Evolutionary conservation across 2,888 invertebrate species (phyloP).

Genomic region (Pristionchus fissidentatus): DNA sequence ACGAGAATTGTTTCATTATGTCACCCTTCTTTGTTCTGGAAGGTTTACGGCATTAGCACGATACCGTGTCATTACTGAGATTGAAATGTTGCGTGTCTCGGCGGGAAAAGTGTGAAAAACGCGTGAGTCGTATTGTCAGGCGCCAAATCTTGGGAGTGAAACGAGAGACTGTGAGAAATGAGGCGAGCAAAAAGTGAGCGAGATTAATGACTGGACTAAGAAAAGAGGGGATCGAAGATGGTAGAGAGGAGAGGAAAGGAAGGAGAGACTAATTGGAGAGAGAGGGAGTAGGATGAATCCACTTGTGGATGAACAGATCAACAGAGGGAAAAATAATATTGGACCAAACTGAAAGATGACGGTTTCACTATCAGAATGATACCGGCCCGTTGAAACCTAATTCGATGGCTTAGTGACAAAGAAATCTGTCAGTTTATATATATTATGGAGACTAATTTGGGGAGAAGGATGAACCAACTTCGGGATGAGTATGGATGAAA

Average conservation of each 20-base stretch:
- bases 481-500: too few relatives aligned
- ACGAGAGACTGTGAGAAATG: slow-evolving; percentile 4
- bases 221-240: too few relatives aligned
- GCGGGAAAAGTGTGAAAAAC: too few relatives aligned
- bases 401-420: too few relatives aligned
- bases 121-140: not conserved
- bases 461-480: too few relatives aligned
- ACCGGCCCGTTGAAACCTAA: too few relatives aligned
- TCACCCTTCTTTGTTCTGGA: not conserved
- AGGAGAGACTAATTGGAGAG: not conserved
- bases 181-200: not conserved
- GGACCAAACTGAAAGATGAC: not conserved
- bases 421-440: too few relatives aligned
- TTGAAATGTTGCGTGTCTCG: too few relatives aligned
- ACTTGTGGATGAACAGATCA: not conserved
- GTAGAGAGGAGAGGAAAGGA: too few relatives aligned
- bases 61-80: not conserved
- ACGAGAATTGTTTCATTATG: not conserved
- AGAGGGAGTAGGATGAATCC: not conserved
- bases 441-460: too few relatives aligned
- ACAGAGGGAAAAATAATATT: not conserved
- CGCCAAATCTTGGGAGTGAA: not conserved
- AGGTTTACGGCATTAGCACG: not conserved
- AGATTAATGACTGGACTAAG: too few relatives aligned
- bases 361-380: not conserved